These are phyloP conservation scores for Epinephelus cyanopodus DNA, from an alignment of 2,113 vertebrate species.

Conservation along the genomic window DNA sequence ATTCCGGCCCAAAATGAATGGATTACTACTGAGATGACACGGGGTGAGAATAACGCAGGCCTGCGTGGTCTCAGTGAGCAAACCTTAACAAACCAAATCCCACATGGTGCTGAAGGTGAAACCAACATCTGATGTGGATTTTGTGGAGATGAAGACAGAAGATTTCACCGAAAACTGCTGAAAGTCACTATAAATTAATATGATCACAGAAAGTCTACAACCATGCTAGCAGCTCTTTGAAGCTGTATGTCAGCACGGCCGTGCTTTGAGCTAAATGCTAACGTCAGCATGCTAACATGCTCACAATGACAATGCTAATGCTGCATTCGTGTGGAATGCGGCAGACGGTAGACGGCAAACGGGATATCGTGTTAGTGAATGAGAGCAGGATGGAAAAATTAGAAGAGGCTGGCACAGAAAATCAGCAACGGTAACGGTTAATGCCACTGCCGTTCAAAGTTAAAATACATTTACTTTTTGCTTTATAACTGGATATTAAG, in stretches of 20 bases:
- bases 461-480: too few species aligned
- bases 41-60: slow-evolving; percentile 15
- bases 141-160: not conserved
- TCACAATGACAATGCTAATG: not conserved
- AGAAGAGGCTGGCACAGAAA: too few species aligned
- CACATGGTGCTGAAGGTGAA: not conserved
- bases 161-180: not conserved
- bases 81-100: slow-evolving; percentile 9
- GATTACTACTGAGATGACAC: slow-evolving; percentile 34
- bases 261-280: not conserved
- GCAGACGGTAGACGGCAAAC: too few species aligned
- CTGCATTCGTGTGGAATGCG: too few species aligned
- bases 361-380: too few species aligned
- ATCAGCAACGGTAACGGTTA: too few species aligned
- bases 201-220: not conserved
- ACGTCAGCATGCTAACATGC: not conserved
- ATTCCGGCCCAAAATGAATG: slow-evolving; percentile 10
- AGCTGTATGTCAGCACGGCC: too few species aligned
- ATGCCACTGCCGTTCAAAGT: too few species aligned
- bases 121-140: not conserved
- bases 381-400: too few species aligned
- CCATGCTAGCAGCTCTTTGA: not conserved
- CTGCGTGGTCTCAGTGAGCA: not conserved
- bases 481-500: too few species aligned
- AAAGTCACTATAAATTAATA: not conserved